These are phyloP conservation scores for Listronotus bonariensis DNA, from an alignment of 1,140 invertebrate species.

Conservation along the genomic window DNA sequence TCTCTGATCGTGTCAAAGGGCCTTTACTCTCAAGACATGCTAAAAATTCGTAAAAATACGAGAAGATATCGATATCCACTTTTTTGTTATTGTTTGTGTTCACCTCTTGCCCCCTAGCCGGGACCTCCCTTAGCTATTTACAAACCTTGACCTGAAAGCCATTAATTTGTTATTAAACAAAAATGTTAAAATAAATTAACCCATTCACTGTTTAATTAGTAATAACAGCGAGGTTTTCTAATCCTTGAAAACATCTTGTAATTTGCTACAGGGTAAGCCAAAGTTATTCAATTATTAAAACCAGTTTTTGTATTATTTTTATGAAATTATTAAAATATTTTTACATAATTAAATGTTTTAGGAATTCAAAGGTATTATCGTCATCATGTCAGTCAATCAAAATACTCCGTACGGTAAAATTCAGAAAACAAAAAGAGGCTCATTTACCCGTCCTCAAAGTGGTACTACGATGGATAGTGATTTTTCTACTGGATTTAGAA, in stretches of 20 bases:
- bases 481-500: conserved; percentile 48
- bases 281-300: neutral
- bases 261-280: neutral
- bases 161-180: conserved; percentile 6
- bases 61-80: too few relatives aligned
- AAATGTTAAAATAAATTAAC: neutral
- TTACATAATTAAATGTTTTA: conserved; percentile 9
- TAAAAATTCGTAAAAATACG: too few relatives aligned
- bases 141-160: too few relatives aligned
- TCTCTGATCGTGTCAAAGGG: too few relatives aligned
- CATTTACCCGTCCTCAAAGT: conserved; percentile 51
- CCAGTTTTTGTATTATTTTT: conserved; percentile 7
- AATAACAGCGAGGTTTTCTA: too few relatives aligned
- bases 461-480: conserved; percentile 48
- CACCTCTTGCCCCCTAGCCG: too few relatives aligned
- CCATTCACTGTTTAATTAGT: too few relatives aligned
- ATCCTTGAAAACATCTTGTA: neutral
- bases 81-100: too few relatives aligned
- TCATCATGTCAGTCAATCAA: conserved; percentile 49
- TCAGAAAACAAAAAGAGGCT: conserved; percentile 49
- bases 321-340: conserved; percentile 1
- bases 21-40: too few relatives aligned
- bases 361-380: conserved; percentile 1
- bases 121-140: too few relatives aligned
- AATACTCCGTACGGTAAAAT: conserved; percentile 48